Base-by-base conservation (phyloP, 23 tunicate species). In the Trididemnum nubilum region DNA sequence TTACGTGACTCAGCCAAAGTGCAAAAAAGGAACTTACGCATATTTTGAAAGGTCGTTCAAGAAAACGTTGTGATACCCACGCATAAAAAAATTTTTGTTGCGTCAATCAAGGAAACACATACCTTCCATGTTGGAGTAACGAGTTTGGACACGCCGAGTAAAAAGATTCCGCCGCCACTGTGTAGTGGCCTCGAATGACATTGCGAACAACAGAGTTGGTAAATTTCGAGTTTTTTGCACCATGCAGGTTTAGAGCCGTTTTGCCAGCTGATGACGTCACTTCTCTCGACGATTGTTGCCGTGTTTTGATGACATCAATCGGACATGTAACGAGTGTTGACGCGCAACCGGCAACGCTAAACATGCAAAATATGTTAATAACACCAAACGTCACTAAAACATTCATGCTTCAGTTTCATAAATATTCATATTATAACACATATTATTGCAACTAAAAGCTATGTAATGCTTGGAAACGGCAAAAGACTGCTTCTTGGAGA, bases 291-390 rank as follows among this genome's bases (percentile, higher is more conserved):
- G 97, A 85, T 36, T 91, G 97, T 67, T 91, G 97, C 19, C 97
- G 81, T 0, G 97, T 91, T 57, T 91, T 91, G 51, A 91, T 85
- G 81, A 91, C 90, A 52, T 91, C 97, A 35, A 91, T 71, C 1
- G 97, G 97, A 58, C 90, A 91, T 34, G 97, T 91, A 25, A 91
- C 90, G 0, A 65, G 27, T 1, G 97, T 84, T 35, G 97, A 83
- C 35, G 84, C 97, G 36, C 85, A 81, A 26, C 88, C 97, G 33
- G 97, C 87, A 26, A 74, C 34, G 26, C 96, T 90, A 81, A 7
- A 40, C 0, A 21, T 31, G 23, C n/a, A 26, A 70, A 71, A 70
- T 31, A 4, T 22, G 31, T 22, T 22, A 61, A 61, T 5, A 61
- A 19, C 27, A 22, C 4, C 69, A 61, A 61, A 9, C 5, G 5